These are phyloP conservation scores for Xestia rhomboidea DNA, from an alignment of 2,888 invertebrate genomes.

Conservation along the genomic window DNA sequence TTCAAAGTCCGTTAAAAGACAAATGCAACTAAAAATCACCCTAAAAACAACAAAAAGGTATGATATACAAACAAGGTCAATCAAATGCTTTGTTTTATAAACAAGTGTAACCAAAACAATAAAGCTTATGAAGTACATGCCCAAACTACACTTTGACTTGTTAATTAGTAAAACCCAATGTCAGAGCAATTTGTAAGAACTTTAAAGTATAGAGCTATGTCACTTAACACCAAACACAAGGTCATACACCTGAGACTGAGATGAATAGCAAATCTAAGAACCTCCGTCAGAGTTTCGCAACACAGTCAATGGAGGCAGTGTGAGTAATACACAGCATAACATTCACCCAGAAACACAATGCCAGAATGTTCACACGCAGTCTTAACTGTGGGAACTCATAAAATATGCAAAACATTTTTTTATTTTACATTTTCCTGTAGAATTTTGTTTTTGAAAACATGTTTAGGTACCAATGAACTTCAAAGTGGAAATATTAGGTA, in stretches of 20 bases:
- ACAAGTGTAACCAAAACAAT: constrained; percentile 33
- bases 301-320: constrained; percentile 75
- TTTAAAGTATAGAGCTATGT: constrained; percentile 69
- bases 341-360: constrained; percentile 85
- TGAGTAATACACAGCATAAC: constrained; percentile 77
- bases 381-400: constrained; percentile 77
- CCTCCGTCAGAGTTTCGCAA: constrained; percentile 79
- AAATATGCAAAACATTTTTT: constrained; percentile 67
- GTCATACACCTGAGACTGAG: constrained; percentile 79
- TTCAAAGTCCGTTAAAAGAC: too few relatives aligned
- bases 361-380: constrained; percentile 85
- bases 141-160: constrained; percentile 40
- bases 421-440: constrained; percentile 10
- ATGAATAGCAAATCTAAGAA: constrained; percentile 76
- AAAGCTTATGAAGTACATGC: constrained; percentile 13
- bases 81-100: neutral
- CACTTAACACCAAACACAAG: constrained; percentile 79
- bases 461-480: constrained; percentile 7
- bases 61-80: neutral
- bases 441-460: constrained; percentile 33
- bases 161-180: constrained; percentile 68
- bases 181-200: constrained; percentile 68
- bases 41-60: neutral
- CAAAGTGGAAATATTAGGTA: constrained; percentile 6
- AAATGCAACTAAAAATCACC: neutral